Evolutionary conservation across 2,888 invertebrate genomes (phyloP).

Genomic region (Gari tellinella): DNA sequence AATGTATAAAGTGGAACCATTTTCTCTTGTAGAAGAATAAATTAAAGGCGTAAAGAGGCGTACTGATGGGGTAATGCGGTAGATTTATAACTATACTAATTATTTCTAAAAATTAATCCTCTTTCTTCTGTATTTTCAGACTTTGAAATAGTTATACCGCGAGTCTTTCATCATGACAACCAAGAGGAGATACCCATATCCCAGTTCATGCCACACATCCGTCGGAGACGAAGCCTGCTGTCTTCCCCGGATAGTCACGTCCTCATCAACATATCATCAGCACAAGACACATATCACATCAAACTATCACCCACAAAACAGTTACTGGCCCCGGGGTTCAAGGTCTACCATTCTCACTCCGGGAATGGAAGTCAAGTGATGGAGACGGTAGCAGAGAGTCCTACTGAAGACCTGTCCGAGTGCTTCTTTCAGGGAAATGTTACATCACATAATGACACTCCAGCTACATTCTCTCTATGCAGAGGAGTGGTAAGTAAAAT

Average conservation of each 20-base stretch:
- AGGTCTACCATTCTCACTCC: conserved; percentile 60
- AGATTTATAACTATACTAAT: no score
- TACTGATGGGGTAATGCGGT: no score
- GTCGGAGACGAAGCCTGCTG: conserved; percentile 1
- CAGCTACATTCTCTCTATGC: conserved; percentile 62
- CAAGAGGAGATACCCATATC: conserved; percentile 18
- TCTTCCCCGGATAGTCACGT: conserved; percentile 1
- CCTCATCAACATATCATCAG: conserved; percentile 58
- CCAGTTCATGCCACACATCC: conserved; percentile 7
- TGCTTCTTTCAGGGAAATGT: conserved; percentile 56
- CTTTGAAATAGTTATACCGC: conserved; percentile 49
- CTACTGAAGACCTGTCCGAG: conserved; percentile 10
- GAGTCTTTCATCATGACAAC: conserved; percentile 35
- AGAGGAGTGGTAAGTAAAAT: conserved; percentile 62
- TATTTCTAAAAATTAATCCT: no score
- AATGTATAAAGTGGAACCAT: no score
- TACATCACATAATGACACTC: conserved; percentile 38
- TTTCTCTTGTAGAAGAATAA: no score
- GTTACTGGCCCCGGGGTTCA: conserved; percentile 60
- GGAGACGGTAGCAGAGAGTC: conserved; percentile 29
- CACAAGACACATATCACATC: conserved; percentile 60
- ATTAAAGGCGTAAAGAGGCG: no score
- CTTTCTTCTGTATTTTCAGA: conserved; percentile 41
- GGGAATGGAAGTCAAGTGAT: neutral
- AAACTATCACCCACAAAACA: conserved; percentile 50